phyloP scores from a whole-genome alignment of 2,113 vertebrate genomes.

The Hoplias malabaricus region DNA sequence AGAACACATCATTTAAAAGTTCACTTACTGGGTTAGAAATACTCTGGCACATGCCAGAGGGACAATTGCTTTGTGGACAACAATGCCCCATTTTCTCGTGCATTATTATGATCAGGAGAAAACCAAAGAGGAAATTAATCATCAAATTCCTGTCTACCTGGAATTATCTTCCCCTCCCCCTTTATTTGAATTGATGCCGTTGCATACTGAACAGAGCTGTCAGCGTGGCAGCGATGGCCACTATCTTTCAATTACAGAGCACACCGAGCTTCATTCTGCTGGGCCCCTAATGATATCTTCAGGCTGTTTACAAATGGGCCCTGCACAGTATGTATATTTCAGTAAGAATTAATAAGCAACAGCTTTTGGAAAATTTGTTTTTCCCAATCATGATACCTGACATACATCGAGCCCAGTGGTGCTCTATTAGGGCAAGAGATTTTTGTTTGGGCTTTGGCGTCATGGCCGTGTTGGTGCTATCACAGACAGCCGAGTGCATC shows the following conservation, averaged over 20 bases:
- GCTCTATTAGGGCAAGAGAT: neutral
- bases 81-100: constrained; percentile 36
- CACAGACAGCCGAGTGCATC: constrained; percentile 1
- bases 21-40: constrained; percentile 55
- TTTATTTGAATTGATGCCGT: constrained; percentile 36
- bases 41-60: constrained; percentile 42
- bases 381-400: constrained; percentile 1
- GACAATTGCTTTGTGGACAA: constrained; percentile 50
- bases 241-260: constrained; percentile 53
- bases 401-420: neutral
- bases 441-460: neutral
- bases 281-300: constrained; percentile 46
- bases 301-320: constrained; percentile 43
- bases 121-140: constrained; percentile 48
- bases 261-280: constrained; percentile 33
- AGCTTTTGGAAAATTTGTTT: constrained; percentile 24
- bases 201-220: constrained; percentile 31
- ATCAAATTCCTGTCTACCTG: constrained; percentile 49
- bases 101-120: constrained; percentile 40
- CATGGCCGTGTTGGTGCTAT: neutral
- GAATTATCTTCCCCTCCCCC: constrained; percentile 46
- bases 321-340: constrained; percentile 33
- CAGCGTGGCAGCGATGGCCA: constrained; percentile 41
- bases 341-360: constrained; percentile 37
- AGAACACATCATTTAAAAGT: constrained; percentile 63